Evolutionary conservation across 2,113 vertebrate species (phyloP), one percentile per base, ranked within the genome.

Genomic region (Cynocephalus volans): DNA sequence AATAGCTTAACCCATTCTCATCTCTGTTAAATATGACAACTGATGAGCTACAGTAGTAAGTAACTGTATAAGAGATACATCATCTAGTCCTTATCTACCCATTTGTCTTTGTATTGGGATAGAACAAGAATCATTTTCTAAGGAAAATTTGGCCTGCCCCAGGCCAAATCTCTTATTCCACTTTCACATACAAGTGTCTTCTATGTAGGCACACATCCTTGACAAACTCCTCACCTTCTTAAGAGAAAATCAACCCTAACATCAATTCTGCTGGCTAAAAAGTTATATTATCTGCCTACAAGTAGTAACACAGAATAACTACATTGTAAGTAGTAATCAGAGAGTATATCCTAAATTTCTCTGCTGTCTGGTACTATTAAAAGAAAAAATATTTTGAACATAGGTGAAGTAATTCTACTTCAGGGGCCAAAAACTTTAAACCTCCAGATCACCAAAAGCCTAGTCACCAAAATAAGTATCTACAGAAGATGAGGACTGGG

Each of bases 81-180:
- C 79, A 88, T 77, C 45, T 94, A 24, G 28, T 77, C 75, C 50
- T 88, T 24, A 96, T 54, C 60, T 56, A 70, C 8, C 33, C 48
- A 82, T 65, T 1, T 90, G 73, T 86, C 73, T 97, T 72, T 92
- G 1, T 77, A 84, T 33, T 76, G 26, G 23, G 62, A 92, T 18
- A 95, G 7, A 93, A 88, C 33, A 72, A 86, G 56, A 93, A 82
- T 76, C 88, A 76, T 50, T 92, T 92, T 95, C 86, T 56, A 19
- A 89, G 50, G 24, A 96, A 87, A 75, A 80, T 31, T 24, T 31
- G 48, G 73, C 41, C n/a, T 79, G 36, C 14, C 89, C 96, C 62
- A 54, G 64, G 24, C 4, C 31, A 86, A 87, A 79, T 82, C 6
- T 88, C 15, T 79, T 26, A 82, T 62, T 3, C 75, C 75, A 81